phyloP scores from a whole-genome alignment of 2,888 invertebrate species.

The Scrobipalpa costella region DNA sequence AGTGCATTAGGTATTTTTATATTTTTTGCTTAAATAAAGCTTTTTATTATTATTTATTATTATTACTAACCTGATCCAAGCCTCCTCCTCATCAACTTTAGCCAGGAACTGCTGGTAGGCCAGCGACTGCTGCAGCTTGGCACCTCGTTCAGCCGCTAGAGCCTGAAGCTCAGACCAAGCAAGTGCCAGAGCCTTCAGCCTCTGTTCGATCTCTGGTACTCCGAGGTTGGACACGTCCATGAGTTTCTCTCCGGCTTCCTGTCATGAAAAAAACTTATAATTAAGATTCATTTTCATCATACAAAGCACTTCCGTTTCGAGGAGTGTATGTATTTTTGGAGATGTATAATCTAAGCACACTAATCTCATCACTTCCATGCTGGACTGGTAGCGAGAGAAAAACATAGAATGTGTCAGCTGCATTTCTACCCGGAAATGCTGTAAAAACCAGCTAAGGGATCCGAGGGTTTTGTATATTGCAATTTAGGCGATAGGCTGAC shows the following conservation, averaged over 20 bases:
- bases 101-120: slow-evolving; percentile 98
- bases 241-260: slow-evolving; percentile 92
- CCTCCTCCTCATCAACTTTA: slow-evolving; percentile 99
- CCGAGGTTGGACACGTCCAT: slow-evolving; percentile 97
- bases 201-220: slow-evolving; percentile 94
- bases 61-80: slow-evolving; percentile 90
- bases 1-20: no score
- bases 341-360: no score
- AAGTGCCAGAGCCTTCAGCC: slow-evolving; percentile 89
- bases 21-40: no score
- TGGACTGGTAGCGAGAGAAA: no score
- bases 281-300: background rate
- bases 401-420: no score
- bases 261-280: background rate
- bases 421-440: no score
- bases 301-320: no score
- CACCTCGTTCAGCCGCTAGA: slow-evolving; percentile 92
- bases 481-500: no score
- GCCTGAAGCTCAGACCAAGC: slow-evolving; percentile 97
- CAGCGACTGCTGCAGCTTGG: slow-evolving; percentile 97
- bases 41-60: background rate
- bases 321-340: no score
- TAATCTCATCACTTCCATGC: no score
- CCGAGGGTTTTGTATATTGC: no score
- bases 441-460: no score